Evolutionary conservation across 2,888 invertebrate genomes (phyloP).

Genomic region (Nebria brevicollis): DNA sequence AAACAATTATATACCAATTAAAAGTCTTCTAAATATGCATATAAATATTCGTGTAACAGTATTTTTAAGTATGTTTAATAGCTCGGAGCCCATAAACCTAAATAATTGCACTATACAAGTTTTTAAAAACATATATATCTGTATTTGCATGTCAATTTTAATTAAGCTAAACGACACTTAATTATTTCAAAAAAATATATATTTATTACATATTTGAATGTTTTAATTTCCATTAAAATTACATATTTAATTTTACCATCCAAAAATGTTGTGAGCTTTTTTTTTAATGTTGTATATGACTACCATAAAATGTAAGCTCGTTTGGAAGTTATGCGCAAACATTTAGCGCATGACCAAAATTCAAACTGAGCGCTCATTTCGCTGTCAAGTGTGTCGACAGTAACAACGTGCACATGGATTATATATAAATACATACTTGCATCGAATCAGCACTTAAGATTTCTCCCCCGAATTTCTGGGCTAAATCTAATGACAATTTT

Average conservation of each 20-base stretch:
- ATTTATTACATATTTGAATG: too few species aligned
- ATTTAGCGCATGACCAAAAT: background rate
- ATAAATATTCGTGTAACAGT: background rate
- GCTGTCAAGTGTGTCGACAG: slow-evolving; percentile 28
- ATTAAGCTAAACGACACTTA: background rate
- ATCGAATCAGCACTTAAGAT: slow-evolving; percentile 98
- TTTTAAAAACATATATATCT: background rate
- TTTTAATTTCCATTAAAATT: too few species aligned
- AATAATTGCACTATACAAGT: background rate
- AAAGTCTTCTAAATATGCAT: background rate
- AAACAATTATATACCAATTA: background rate
- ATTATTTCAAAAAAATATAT: background rate
- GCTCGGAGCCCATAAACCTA: background rate
- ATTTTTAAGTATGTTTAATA: background rate
- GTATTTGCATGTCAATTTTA: background rate
- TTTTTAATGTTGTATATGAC: too few species aligned
- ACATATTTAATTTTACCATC: too few species aligned
- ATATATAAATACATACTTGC: slow-evolving; percentile 75
- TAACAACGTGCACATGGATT: slow-evolving; percentile 21
- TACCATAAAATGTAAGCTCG: background rate
- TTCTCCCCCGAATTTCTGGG: slow-evolving; percentile 86
- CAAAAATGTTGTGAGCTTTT: too few species aligned
- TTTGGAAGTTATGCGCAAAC: background rate
- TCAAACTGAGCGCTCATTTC: slow-evolving; percentile 15
- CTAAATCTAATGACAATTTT: slow-evolving; percentile 91